A percentile compares a stretch with the other conserved stretches of the same genome.
These are phyloP conservation scores for Sympetrum striolatum DNA, from an alignment of 2,888 invertebrate genomes.

Conservation along the genomic window DNA sequence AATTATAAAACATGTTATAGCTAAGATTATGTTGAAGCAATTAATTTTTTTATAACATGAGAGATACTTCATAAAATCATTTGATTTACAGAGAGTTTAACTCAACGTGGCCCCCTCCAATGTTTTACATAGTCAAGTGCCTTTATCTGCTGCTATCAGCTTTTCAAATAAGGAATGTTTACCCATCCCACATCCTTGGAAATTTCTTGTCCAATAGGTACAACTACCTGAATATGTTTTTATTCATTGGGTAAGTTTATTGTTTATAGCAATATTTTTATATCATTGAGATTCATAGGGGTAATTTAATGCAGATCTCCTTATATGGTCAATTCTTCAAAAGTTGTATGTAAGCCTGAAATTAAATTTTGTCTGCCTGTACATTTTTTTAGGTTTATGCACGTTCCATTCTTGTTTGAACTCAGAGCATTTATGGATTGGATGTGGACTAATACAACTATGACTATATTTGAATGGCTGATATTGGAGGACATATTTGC, in stretches of 20 bases:
- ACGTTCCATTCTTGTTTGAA: conserved; percentile 96
- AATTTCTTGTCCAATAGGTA: conserved; percentile 98
- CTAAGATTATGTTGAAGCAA: too few relatives aligned
- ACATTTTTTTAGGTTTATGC: conserved; percentile 82
- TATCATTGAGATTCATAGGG: too few relatives aligned
- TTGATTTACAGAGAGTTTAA: conserved; percentile 74
- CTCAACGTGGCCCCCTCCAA: conserved; percentile 84
- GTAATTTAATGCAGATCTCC: too few relatives aligned
- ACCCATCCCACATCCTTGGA: conserved; percentile 95
- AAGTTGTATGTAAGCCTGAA: conserved; percentile 9
- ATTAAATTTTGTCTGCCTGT: too few relatives aligned
- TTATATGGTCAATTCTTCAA: too few relatives aligned
- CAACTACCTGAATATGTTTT: conserved; percentile 87
- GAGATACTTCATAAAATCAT: not conserved
- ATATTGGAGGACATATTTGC: conserved; percentile 99
- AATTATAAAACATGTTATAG: too few relatives aligned
- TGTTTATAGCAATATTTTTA: too few relatives aligned
- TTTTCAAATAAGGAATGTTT: conserved; percentile 97
- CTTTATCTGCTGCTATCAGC: conserved; percentile 95
- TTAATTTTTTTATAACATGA: not conserved
- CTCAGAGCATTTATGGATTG: conserved; percentile 97
- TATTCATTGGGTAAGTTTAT: conserved; percentile 83
- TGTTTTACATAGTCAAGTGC: conserved; percentile 98
- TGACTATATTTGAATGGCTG: conserved; percentile 98
- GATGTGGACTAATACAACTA: conserved; percentile 99